Percentiles rank a stretch among this genome's conserved stretches.
Conservation (phyloP, 2,888 invertebrate genomes). For the Drosophila koepferae region DNA sequence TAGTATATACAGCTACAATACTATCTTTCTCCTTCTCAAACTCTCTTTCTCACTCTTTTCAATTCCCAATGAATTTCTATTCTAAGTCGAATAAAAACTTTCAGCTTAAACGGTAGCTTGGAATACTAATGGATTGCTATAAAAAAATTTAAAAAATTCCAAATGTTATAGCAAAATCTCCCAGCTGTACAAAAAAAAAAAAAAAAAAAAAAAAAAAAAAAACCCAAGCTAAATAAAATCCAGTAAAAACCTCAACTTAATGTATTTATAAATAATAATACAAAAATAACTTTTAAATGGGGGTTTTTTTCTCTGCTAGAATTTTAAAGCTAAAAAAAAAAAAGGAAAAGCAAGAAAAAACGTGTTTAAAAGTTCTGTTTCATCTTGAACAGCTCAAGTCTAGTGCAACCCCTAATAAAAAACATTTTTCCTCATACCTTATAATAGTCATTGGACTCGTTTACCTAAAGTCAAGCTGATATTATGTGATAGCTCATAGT, state of each 20-base stretch:
- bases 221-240: not conserved
- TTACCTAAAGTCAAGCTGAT: not conserved
- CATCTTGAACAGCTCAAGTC: not conserved
- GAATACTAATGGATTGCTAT: constrained; percentile 4
- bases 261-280: not conserved
- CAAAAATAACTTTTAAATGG: not conserved
- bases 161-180: constrained; percentile 1
- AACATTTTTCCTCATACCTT: not conserved
- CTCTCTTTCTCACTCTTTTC: not conserved
- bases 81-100: not conserved
- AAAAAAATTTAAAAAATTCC: not conserved
- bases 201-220: too few species aligned
- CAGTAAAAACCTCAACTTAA: not conserved
- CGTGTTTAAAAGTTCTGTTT: not conserved
- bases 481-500: not conserved
- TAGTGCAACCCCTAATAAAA: not conserved
- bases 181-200: constrained; percentile 2
- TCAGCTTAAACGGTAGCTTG: constrained; percentile 4
- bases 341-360: too few species aligned
- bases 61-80: not conserved
- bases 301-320: not conserved
- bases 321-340: not conserved
- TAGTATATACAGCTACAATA: not conserved
- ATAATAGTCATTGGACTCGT: not conserved
- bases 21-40: not conserved